A percentile compares a stretch with the other conserved stretches of the same genome.
phyloP scores from a whole-genome alignment of 1,140 invertebrate genomes.

The Diuraphis noxia region DNA sequence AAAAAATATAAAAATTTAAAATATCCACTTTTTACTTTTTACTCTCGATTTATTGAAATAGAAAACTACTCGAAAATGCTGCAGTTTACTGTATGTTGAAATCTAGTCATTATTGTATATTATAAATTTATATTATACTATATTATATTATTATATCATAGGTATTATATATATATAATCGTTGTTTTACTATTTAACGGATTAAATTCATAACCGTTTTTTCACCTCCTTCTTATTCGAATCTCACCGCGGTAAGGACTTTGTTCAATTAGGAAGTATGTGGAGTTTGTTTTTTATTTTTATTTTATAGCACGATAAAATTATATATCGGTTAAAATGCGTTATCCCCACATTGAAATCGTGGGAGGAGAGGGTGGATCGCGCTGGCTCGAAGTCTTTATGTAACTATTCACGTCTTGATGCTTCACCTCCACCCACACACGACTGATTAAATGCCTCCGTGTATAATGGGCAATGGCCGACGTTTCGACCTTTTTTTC shows the following conservation, averaged over 20 bases:
- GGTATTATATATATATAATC: not conserved
- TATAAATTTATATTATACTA: too few relatives aligned
- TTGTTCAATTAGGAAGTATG: slow-evolving; percentile 20
- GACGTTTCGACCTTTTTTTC: slow-evolving; percentile 21
- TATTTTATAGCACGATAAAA: slow-evolving; percentile 31
- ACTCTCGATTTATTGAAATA: slow-evolving; percentile 1
- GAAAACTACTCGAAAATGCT: not conserved
- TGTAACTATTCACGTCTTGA: not conserved
- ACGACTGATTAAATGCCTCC: slow-evolving; percentile 5
- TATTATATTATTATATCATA: too few relatives aligned
- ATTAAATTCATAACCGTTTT: not conserved
- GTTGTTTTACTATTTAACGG: not conserved
- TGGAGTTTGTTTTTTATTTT: not conserved
- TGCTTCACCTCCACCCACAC: not conserved
- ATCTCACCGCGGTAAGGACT: not conserved
- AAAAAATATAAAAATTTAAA: too few relatives aligned
- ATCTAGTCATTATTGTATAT: not conserved
- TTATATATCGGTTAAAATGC: slow-evolving; percentile 17
- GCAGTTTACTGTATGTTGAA: not conserved
- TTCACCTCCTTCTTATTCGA: not conserved
- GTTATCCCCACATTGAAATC: not conserved
- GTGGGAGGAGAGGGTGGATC: too few relatives aligned
- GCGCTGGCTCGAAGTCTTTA: not conserved
- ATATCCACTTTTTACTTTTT: not conserved
- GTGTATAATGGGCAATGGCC: not conserved